Percentiles rank a stretch among this genome's conserved stretches.
Conservation (phyloP, 2,797 vertebrate genomes). For the Acanthiza pusilla region DNA sequence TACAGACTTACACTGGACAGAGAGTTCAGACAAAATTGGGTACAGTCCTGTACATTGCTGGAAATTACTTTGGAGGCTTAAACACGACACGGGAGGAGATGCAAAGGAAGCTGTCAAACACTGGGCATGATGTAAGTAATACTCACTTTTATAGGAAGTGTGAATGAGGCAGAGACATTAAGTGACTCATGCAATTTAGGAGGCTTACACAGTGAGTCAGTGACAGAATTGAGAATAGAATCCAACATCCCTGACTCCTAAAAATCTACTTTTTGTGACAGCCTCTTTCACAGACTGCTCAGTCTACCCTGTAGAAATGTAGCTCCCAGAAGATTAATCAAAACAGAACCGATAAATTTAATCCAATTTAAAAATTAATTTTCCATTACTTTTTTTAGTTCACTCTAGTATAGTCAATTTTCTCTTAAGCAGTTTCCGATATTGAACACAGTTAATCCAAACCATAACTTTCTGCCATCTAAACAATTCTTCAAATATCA, state of each 20-base stretch:
- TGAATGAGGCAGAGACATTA: conserved; percentile 7
- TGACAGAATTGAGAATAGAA: conserved; percentile 16
- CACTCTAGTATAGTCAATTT: not conserved
- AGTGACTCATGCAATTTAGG: conserved; percentile 1
- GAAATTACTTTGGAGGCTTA: not conserved
- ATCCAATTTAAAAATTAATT: not conserved
- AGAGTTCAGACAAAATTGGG: not conserved
- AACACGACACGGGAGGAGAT: not conserved
- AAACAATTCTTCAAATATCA: not conserved
- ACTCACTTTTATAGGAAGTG: not conserved
- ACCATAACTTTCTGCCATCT: not conserved
- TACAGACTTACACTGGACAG: not conserved
- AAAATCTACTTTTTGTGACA: not conserved
- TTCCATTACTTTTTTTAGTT: not conserved
- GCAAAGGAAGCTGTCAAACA: not conserved
- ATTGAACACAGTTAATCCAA: not conserved
- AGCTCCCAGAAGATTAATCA: not conserved
- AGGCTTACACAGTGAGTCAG: conserved; percentile 8
- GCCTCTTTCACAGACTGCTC: conserved; percentile 11
- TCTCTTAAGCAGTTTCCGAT: not conserved
- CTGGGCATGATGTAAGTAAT: not conserved
- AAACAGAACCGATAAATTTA: not conserved
- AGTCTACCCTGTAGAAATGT: not conserved
- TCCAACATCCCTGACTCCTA: not conserved
- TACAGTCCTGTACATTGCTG: not conserved